Conservation (phyloP, 2,888 invertebrate genomes). For the Cinara cedri region DNA sequence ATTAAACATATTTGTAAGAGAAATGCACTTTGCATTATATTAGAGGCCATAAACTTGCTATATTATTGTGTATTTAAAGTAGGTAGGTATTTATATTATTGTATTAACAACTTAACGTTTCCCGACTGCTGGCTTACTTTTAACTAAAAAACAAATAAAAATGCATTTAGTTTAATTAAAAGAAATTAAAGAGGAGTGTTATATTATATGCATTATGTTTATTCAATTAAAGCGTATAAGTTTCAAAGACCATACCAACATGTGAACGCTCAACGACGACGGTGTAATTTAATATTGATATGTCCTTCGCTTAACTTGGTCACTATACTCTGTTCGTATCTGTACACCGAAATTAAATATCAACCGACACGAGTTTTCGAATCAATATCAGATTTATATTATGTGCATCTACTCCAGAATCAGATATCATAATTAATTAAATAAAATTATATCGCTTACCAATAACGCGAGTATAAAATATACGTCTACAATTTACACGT, state of each 20-base stretch:
- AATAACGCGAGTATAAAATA: not conserved
- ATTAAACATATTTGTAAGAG: too few species aligned
- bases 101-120: not conserved
- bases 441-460: not conserved
- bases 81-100: not conserved
- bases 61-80: too few species aligned
- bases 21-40: too few species aligned
- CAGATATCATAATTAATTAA: conserved; percentile 31
- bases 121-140: not conserved
- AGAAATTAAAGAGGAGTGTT: conserved; percentile 17
- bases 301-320: conserved; percentile 23
- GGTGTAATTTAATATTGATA: conserved; percentile 37
- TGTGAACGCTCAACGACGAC: not conserved
- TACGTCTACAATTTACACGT: too few species aligned
- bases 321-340: not conserved
- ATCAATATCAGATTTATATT: not conserved
- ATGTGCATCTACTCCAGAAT: not conserved
- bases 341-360: not conserved
- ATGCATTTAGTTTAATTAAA: conserved; percentile 15
- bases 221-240: conserved; percentile 9
- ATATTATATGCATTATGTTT: too few species aligned
- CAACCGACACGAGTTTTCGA: not conserved
- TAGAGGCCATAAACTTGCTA: too few species aligned
- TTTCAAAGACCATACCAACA: conserved; percentile 14
- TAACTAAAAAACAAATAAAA: not conserved